Evolutionary conservation across 2,888 invertebrate species (phyloP).

Genomic region (Leucania comma): DNA sequence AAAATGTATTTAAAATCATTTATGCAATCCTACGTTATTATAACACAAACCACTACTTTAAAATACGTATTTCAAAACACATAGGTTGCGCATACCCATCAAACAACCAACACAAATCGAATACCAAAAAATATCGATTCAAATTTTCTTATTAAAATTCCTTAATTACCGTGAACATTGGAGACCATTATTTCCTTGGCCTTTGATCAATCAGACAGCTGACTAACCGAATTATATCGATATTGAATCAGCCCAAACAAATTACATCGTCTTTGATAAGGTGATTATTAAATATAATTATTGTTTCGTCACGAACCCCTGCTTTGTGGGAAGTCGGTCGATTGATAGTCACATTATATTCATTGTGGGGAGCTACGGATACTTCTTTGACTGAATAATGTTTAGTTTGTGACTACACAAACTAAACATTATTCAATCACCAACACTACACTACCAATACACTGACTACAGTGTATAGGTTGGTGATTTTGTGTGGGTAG

Average conservation of each 20-base stretch:
- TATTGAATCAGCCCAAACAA: constrained; percentile 82
- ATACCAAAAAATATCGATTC: constrained; percentile 56
- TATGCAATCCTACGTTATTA: not conserved
- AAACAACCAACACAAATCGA: constrained; percentile 25
- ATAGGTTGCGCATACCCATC: constrained; percentile 1
- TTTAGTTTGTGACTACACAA: not conserved
- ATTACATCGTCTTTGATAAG: constrained; percentile 81
- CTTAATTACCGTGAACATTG: constrained; percentile 75
- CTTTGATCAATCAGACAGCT: constrained; percentile 81
- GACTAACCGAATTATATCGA: constrained; percentile 80
- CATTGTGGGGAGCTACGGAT: constrained; percentile 22
- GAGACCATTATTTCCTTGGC: constrained; percentile 67
- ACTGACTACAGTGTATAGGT: constrained; percentile 25
- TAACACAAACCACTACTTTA: constrained; percentile 7
- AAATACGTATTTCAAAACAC: not conserved
- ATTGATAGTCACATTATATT: constrained; percentile 44
- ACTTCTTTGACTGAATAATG: constrained; percentile 2
- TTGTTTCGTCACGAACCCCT: constrained; percentile 84
- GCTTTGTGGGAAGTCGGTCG: constrained; percentile 65
- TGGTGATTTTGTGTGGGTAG: too few relatives aligned
- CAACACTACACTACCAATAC: too few relatives aligned
- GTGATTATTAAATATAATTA: constrained; percentile 87
- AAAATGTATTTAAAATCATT: too few relatives aligned
- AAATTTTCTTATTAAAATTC: constrained; percentile 72
- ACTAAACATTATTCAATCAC: too few relatives aligned